Percentiles rank a stretch among this genome's conserved stretches.
phyloP scores from a whole-genome alignment of 2,113 vertebrate genomes.

The Tychaedon coryphoeus region DNA sequence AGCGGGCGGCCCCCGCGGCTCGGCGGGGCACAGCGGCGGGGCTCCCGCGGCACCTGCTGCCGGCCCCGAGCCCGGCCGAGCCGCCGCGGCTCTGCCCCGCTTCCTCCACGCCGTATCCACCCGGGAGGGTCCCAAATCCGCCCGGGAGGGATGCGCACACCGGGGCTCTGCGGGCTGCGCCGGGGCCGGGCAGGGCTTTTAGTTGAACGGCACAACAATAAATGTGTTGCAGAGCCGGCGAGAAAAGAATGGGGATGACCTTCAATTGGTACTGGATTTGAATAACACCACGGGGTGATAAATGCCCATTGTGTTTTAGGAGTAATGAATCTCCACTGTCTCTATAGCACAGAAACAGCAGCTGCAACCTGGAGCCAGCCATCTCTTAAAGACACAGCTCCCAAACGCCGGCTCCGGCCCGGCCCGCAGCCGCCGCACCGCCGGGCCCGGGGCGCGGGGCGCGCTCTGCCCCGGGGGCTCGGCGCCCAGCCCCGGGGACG shows the following conservation, averaged over 20 bases:
- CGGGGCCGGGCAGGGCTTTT: constrained; percentile 80
- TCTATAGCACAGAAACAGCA: constrained; percentile 90
- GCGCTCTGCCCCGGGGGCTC: background rate
- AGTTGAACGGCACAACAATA: constrained; percentile 86
- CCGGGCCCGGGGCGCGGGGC: background rate
- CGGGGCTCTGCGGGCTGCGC: constrained; percentile 75
- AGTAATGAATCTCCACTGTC: constrained; percentile 99
- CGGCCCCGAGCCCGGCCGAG: background rate
- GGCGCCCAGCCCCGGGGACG: background rate
- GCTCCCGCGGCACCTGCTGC: constrained; percentile 33
- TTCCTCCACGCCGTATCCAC: constrained; percentile 35
- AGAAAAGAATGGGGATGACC: constrained; percentile 90
- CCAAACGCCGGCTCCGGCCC: background rate
- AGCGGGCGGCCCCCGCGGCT: background rate
- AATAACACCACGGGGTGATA: constrained; percentile 99
- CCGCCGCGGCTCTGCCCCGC: background rate
- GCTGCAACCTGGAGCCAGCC: constrained; percentile 94
- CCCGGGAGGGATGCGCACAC: constrained; percentile 64
- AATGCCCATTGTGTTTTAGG: constrained; percentile 99
- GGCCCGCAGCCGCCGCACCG: background rate
- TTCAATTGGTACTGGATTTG: constrained; percentile 99
- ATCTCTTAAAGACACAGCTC: constrained; percentile 98
- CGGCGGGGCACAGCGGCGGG: background rate
- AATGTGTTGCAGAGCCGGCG: constrained; percentile 82
- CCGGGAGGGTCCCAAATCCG: constrained; percentile 46